Percentiles rank a stretch among this genome's conserved stretches.
These are phyloP conservation scores for Dastarcus helophoroides DNA, from an alignment of 2,888 invertebrate species.

Conservation along the genomic window DNA sequence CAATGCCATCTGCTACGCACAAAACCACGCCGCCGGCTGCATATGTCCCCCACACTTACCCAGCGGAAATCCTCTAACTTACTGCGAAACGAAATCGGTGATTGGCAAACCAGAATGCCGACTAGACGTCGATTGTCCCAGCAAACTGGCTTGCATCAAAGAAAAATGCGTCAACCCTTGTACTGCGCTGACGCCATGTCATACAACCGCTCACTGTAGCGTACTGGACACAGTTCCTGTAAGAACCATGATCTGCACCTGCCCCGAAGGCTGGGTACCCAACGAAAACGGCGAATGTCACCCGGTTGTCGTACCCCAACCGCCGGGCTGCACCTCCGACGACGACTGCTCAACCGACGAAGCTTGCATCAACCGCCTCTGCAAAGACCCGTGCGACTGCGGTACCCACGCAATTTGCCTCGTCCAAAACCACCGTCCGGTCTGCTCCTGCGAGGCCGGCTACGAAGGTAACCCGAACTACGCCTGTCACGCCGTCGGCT, in stretches of 20 bases:
- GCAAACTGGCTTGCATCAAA: conserved; percentile 67
- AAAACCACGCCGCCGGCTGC: conserved; percentile 72
- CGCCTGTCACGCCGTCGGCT: conserved; percentile 69
- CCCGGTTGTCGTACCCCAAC: conserved; percentile 55
- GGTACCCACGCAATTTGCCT: conserved; percentile 74
- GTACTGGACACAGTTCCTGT: conserved; percentile 79
- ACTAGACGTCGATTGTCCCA: conserved; percentile 69
- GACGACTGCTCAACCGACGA: conserved; percentile 66
- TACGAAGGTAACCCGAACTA: conserved; percentile 80
- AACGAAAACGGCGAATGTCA: conserved; percentile 69
- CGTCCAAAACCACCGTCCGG: conserved; percentile 72
- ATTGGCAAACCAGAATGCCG: conserved; percentile 57
- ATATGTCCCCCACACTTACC: conserved; percentile 72
- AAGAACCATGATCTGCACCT: conserved; percentile 78
- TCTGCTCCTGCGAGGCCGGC: conserved; percentile 75
- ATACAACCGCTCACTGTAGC: conserved; percentile 61
- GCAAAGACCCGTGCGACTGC: conserved; percentile 80
- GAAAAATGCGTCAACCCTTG: conserved; percentile 73
- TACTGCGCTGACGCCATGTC: conserved; percentile 62
- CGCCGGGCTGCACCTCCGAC: conserved; percentile 67
- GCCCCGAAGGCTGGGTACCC: conserved; percentile 75
- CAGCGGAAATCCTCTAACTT: conserved; percentile 67
- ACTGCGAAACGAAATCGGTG: conserved; percentile 48
- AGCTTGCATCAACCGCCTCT: conserved; percentile 76
- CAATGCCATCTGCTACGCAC: conserved; percentile 70